Conservation (phyloP, 2,888 invertebrate genomes). For the Macrosoma leucophasiata region DNA sequence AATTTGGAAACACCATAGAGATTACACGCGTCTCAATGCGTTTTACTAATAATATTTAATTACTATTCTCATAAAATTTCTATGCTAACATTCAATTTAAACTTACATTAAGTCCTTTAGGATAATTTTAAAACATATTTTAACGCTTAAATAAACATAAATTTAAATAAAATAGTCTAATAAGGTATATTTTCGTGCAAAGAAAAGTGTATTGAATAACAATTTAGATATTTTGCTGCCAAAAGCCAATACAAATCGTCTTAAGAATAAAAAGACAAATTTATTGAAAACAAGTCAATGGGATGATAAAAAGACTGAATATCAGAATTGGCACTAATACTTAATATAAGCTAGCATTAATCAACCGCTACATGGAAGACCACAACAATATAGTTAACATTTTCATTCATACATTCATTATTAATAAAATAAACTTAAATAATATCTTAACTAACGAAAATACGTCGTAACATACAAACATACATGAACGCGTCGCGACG, state of each 20-base stretch:
- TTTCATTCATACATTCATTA: conserved; percentile 19
- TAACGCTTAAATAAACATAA: too few relatives aligned
- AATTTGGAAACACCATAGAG: conserved; percentile 18
- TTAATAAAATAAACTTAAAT: conserved; percentile 17
- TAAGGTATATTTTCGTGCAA: too few relatives aligned
- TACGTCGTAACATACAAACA: conserved; percentile 55
- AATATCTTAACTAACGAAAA: conserved; percentile 29
- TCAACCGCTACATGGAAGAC: conserved; percentile 55
- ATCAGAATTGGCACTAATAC: too few relatives aligned
- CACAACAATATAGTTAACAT: conserved; percentile 41
- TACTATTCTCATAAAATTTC: conserved; percentile 2
- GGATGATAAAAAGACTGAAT: too few relatives aligned
- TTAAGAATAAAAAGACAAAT: too few relatives aligned
- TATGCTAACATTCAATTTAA: conserved; percentile 1
- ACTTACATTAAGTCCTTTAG: conserved; percentile 1
- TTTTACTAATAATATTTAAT: conserved; percentile 13
- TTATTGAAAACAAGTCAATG: too few relatives aligned
- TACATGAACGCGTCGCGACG: conserved; percentile 71
- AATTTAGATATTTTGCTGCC: too few relatives aligned
- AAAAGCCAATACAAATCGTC: too few relatives aligned
- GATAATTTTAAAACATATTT: too few relatives aligned
- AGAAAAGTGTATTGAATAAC: too few relatives aligned
- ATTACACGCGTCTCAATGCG: conserved; percentile 28
- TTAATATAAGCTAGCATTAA: conserved; percentile 30
- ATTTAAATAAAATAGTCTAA: too few relatives aligned